These are phyloP conservation scores for Caenorhabditis remanei DNA, from an alignment of 1,140 invertebrate species.

Conservation along the genomic window DNA sequence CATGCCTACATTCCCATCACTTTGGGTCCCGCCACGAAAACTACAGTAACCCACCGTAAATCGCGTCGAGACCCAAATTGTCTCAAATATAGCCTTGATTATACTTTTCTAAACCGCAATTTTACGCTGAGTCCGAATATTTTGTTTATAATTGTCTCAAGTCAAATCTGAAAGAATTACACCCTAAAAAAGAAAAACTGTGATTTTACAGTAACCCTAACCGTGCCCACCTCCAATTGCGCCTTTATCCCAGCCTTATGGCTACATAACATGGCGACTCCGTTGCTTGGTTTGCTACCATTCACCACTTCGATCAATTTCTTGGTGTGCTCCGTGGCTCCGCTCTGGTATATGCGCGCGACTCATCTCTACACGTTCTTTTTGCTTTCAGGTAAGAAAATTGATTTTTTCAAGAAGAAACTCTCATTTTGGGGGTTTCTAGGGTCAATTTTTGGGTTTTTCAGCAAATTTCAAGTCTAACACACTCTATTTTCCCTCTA, in stretches of 20 bases:
- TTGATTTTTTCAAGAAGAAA: not conserved
- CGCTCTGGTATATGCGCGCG: slow-evolving; percentile 57
- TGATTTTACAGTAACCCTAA: slow-evolving; percentile 15
- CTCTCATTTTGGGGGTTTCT: not conserved
- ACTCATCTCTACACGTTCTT: slow-evolving; percentile 34
- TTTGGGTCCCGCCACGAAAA: not conserved
- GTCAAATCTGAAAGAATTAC: not conserved
- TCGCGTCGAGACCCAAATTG: not conserved
- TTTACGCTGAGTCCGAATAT: not conserved
- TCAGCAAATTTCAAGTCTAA: not conserved
- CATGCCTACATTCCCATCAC: not conserved
- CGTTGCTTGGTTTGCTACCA: slow-evolving; percentile 41
- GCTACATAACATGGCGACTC: slow-evolving; percentile 57
- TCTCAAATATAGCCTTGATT: not conserved
- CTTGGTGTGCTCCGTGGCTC: slow-evolving; percentile 54
- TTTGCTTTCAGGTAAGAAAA: slow-evolving; percentile 5
- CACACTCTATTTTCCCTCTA: not conserved
- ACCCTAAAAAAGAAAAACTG: not conserved
- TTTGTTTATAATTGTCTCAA: not conserved
- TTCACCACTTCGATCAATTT: slow-evolving; percentile 61
- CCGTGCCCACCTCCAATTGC: slow-evolving; percentile 1
- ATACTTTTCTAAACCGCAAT: not conserved
- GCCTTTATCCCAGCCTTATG: slow-evolving; percentile 51
- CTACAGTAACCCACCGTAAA: not conserved
- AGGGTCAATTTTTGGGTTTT: not conserved